These are phyloP conservation scores for Plagodis pulveraria DNA, from an alignment of 2,888 invertebrate genomes.

Conservation along the genomic window DNA sequence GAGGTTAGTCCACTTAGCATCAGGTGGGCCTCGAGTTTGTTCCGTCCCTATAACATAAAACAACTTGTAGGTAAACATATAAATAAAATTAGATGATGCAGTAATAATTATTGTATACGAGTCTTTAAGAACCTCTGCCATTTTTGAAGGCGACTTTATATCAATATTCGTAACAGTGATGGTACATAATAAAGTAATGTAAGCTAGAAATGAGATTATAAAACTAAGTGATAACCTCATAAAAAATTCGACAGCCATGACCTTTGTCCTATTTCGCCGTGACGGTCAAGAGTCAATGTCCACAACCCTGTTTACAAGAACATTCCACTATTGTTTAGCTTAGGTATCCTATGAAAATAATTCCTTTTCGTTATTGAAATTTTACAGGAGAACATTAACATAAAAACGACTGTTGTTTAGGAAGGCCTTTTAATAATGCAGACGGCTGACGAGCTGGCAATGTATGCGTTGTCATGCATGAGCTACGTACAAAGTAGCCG, in stretches of 20 bases:
- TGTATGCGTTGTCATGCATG: constrained; percentile 68
- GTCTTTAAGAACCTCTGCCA: no score
- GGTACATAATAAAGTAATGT: no score
- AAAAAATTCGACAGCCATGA: constrained; percentile 2
- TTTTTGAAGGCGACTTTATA: no score
- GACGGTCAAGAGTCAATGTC: constrained; percentile 22
- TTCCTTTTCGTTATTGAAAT: constrained; percentile 41
- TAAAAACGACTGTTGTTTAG: constrained; percentile 55
- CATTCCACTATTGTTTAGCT: constrained; percentile 27
- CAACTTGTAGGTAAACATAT: no score
- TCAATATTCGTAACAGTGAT: no score
- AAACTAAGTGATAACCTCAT: background rate
- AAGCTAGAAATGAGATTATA: background rate
- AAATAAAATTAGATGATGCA: no score
- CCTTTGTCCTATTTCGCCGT: constrained; percentile 13
- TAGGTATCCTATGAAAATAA: constrained; percentile 42
- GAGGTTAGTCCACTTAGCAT: no score
- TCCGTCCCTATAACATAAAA: no score
- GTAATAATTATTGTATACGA: no score
- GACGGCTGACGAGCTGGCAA: constrained; percentile 37
- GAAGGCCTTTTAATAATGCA: constrained; percentile 69
- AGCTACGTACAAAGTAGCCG: constrained; percentile 38
- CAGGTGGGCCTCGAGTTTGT: no score
- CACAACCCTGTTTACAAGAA: constrained; percentile 13
- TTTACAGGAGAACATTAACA: constrained; percentile 55